These are phyloP conservation scores for Laupala kohalensis DNA, from an alignment of 1,140 invertebrate genomes.

Conservation along the genomic window DNA sequence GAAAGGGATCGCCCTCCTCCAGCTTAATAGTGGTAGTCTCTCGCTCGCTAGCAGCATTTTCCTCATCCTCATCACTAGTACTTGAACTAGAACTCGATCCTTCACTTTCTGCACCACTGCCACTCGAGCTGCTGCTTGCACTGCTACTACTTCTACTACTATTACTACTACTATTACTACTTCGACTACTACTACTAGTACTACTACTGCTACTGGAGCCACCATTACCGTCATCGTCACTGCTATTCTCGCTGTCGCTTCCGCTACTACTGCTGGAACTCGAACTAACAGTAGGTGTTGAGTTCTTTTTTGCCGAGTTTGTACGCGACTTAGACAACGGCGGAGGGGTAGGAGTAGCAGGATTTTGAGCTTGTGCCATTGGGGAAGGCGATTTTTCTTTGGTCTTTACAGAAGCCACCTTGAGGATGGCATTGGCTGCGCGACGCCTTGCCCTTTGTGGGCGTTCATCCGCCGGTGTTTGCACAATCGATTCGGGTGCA, in stretches of 20 bases:
- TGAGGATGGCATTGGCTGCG: too few relatives aligned
- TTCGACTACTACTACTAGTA: slow-evolving; percentile 19
- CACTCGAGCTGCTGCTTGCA: slow-evolving; percentile 14
- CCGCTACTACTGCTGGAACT: slow-evolving; percentile 24
- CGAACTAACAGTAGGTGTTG: too few relatives aligned
- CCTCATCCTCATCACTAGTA: slow-evolving; percentile 17
- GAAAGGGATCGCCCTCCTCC: too few relatives aligned
- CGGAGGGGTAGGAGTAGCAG: slow-evolving; percentile 14
- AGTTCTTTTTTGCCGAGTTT: too few relatives aligned
- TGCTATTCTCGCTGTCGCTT: slow-evolving; percentile 23
- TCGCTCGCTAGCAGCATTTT: background rate
- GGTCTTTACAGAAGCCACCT: too few relatives aligned
- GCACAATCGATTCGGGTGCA: too few relatives aligned
- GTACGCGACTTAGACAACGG: background rate
- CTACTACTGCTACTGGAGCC: slow-evolving; percentile 18
- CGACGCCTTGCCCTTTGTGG: slow-evolving; percentile 5
- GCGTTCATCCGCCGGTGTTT: too few relatives aligned
- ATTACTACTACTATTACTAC: slow-evolving; percentile 18
- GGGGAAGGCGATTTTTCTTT: slow-evolving; percentile 20
- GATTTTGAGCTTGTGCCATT: slow-evolving; percentile 20
- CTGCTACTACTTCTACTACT: slow-evolving; percentile 14
- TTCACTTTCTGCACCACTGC: slow-evolving; percentile 20
- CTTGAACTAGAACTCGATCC: slow-evolving; percentile 23
- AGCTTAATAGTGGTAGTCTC: background rate
- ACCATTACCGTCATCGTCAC: slow-evolving; percentile 14